Evolutionary conservation across 2,888 invertebrate species (phyloP).

Genomic region (Xanthorhoe designata): DNA sequence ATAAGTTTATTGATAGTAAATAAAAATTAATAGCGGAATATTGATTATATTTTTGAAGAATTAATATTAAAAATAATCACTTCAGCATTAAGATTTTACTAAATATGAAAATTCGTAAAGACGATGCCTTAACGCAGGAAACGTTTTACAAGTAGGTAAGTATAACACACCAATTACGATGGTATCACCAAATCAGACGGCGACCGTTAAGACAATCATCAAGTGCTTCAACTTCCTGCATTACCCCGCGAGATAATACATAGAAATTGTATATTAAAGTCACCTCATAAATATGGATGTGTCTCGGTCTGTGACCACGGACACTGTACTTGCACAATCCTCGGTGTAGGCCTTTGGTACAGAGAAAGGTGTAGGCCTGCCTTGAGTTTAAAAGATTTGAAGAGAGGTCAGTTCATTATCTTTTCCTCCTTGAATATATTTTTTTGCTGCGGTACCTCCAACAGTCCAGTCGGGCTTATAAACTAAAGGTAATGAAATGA

Average conservation of each 20-base stretch:
- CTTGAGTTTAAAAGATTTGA: constrained; percentile 3
- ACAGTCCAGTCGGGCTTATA: no score
- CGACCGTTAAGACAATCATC: constrained; percentile 82
- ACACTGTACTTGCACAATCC: constrained; percentile 75
- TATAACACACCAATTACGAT: constrained; percentile 60
- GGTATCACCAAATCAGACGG: constrained; percentile 56
- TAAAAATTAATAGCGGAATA: no score
- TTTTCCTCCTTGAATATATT: no score
- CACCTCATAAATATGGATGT: constrained; percentile 84
- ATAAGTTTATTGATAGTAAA: no score
- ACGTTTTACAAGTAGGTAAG: constrained; percentile 20
- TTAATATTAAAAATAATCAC: no score
- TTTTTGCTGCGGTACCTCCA: no score
- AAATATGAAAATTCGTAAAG: not conserved
- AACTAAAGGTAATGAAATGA: no score
- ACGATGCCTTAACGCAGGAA: constrained; percentile 8
- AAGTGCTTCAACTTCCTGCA: constrained; percentile 78
- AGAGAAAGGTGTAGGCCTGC: constrained; percentile 41
- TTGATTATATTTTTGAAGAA: no score
- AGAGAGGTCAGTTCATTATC: not conserved
- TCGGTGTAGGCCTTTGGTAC: constrained; percentile 62
- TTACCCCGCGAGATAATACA: constrained; percentile 82
- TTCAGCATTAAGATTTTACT: no score
- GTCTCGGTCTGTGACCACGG: constrained; percentile 82
- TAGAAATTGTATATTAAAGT: constrained; percentile 85